Conservation (phyloP, 2,113 vertebrate species). For the Falcunculus frontatus region DNA sequence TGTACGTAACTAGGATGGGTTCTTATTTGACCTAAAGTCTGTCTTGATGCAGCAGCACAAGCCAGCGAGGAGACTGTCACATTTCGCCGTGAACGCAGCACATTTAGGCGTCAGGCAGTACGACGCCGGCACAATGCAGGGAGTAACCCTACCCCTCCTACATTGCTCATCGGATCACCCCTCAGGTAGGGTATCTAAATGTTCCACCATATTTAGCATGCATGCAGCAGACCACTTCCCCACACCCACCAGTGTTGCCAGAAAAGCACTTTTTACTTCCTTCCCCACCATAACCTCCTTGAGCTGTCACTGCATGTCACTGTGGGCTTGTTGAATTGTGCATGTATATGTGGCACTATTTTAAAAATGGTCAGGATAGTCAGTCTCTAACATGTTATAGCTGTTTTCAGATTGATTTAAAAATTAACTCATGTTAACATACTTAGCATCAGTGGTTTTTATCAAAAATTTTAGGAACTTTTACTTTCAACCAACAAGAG, state of each 20-base stretch:
- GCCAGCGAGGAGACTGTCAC: constrained; percentile 93
- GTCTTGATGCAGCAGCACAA: constrained; percentile 87
- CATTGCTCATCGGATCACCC: constrained; percentile 97
- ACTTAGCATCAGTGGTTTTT: background rate
- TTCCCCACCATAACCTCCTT: constrained; percentile 39
- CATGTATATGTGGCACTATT: constrained; percentile 69
- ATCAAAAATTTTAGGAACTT: background rate
- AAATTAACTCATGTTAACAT: constrained; percentile 18
- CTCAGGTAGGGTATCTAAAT: constrained; percentile 89
- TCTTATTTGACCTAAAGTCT: constrained; percentile 79
- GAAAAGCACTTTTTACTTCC: constrained; percentile 46
- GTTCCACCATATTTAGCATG: constrained; percentile 75
- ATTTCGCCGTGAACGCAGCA: constrained; percentile 96
- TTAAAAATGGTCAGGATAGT: constrained; percentile 28
- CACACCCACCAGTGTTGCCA: constrained; percentile 43
- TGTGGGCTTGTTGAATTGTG: constrained; percentile 68
- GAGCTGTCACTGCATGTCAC: constrained; percentile 76
- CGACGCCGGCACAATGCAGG: constrained; percentile 98
- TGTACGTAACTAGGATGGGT: constrained; percentile 69
- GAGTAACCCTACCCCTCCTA: constrained; percentile 96
- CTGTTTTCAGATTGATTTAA: background rate
- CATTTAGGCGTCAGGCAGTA: constrained; percentile 98
- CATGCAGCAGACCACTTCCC: constrained; percentile 65
- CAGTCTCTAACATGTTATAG: constrained; percentile 10
- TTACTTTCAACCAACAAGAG: background rate